These are phyloP conservation scores for Euwallacea fornicatus DNA, from an alignment of 1,140 invertebrate genomes.

Conservation along the genomic window DNA sequence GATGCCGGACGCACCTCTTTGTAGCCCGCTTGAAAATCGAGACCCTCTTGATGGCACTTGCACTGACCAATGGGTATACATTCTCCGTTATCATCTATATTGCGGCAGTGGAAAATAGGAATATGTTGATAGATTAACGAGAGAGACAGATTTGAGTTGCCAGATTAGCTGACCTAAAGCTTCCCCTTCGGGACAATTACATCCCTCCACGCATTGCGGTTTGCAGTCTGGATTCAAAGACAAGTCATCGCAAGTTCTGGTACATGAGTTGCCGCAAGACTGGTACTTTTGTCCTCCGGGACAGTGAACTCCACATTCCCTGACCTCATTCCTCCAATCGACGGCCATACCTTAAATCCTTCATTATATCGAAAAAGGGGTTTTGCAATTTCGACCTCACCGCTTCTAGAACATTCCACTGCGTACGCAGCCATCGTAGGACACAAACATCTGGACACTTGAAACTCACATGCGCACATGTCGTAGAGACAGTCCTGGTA, in stretches of 20 bases:
- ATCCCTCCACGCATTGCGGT: conserved; percentile 80
- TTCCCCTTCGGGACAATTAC: conserved; percentile 79
- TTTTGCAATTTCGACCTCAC: conserved; percentile 40
- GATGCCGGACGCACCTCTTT: conserved; percentile 68
- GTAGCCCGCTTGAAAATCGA: conserved; percentile 74
- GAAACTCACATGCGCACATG: conserved; percentile 77
- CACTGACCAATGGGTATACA: conserved; percentile 78
- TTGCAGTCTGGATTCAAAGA: conserved; percentile 58
- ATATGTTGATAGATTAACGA: not conserved
- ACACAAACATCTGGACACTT: conserved; percentile 72
- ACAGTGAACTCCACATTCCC: conserved; percentile 79
- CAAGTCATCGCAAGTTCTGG: conserved; percentile 70
- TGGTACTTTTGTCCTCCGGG: conserved; percentile 77
- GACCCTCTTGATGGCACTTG: conserved; percentile 71
- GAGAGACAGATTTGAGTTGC: not conserved
- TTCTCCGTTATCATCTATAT: conserved; percentile 62
- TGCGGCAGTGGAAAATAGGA: not conserved
- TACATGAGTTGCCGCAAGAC: conserved; percentile 75
- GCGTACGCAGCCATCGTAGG: conserved; percentile 79
- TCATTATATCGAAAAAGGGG: no score
- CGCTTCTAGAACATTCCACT: conserved; percentile 72
- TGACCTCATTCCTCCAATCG: conserved; percentile 74
- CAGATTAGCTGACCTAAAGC: conserved; percentile 50
- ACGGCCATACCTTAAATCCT: conserved; percentile 57
- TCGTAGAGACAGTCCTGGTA: conserved; percentile 84